A percentile compares a stretch with the other conserved stretches of the same genome.
Evolutionary conservation across 2,113 vertebrate genomes (phyloP).

Genomic region (Hippocampus abdominalis): DNA sequence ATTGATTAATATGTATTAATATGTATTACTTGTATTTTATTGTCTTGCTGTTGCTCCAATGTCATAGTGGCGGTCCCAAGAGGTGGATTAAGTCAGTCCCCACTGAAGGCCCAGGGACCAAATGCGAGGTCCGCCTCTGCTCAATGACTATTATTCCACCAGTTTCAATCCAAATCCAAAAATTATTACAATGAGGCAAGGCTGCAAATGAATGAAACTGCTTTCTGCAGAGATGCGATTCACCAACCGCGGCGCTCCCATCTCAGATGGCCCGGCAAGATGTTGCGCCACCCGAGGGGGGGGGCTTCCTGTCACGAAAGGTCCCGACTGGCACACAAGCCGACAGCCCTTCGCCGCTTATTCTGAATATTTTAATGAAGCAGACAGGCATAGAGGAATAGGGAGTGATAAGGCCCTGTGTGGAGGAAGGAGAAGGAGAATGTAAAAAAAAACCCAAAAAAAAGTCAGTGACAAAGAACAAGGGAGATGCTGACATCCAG

Average conservation of each 20-base stretch:
- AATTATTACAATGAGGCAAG: no score
- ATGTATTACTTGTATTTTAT: no score
- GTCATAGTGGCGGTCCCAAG: no score
- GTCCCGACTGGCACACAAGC: conserved; percentile 31
- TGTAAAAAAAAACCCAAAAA: conserved; percentile 12
- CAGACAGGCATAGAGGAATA: conserved; percentile 83
- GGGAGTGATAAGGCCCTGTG: conserved; percentile 55
- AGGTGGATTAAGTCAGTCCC: no score
- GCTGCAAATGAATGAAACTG: no score
- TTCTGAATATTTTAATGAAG: conserved; percentile 87
- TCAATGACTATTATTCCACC: no score
- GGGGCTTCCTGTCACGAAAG: conserved; percentile 72
- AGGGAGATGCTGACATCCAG: conserved; percentile 66
- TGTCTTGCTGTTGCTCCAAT: no score
- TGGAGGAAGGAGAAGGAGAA: conserved; percentile 53
- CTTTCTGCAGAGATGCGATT: conserved; percentile 9
- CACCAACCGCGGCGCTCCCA: conserved; percentile 18
- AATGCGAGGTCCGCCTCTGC: no score
- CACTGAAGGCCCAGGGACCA: no score
- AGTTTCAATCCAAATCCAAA: no score
- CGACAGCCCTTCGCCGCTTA: conserved; percentile 79
- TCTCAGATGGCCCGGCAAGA: conserved; percentile 74
- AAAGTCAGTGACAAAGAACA: conserved; percentile 67
- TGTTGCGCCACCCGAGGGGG: conserved; percentile 75
- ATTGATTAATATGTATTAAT: no score